phyloP scores from a whole-genome alignment of 2,113 vertebrate genomes.

The Rostratula benghalensis region DNA sequence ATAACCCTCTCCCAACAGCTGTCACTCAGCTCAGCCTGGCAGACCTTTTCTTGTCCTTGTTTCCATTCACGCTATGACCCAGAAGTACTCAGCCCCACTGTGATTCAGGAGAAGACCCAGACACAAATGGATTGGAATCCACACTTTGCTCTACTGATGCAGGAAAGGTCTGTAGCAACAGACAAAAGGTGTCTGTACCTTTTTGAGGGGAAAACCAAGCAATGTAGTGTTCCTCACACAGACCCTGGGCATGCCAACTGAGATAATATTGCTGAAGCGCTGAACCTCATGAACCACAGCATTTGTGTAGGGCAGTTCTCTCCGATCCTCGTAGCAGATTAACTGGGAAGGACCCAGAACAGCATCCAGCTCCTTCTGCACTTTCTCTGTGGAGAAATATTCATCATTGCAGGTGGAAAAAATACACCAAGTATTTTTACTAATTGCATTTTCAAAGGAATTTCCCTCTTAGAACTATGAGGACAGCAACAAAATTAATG shows the following conservation, averaged over 20 bases:
- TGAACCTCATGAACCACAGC: conserved; percentile 63
- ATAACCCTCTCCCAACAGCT: not conserved
- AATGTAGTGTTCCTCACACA: conserved; percentile 52
- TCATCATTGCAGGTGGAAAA: not conserved
- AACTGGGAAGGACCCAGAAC: conserved; percentile 8
- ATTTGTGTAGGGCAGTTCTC: conserved; percentile 49
- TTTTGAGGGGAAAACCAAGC: conserved; percentile 31
- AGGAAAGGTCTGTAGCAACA: not conserved
- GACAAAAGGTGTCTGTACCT: conserved; percentile 30
- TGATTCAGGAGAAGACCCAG: not conserved
- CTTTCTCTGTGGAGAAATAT: conserved; percentile 45
- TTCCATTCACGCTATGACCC: not conserved
- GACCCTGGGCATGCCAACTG: conserved; percentile 20
- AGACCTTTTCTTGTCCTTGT: not conserved
- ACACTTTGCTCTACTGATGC: not conserved
- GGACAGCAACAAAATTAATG: not conserved
- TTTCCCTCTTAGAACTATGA: not conserved
- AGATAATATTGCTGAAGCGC: conserved; percentile 54
- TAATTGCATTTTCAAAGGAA: not conserved
- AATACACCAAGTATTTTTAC: not conserved
- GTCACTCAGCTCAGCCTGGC: not conserved
- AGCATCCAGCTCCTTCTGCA: conserved; percentile 66
- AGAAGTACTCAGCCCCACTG: not conserved
- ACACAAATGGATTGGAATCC: not conserved
- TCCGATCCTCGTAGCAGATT: conserved; percentile 46